Percentiles rank a stretch among this genome's conserved stretches.
Evolutionary conservation across 2,113 vertebrate species (phyloP).

Genomic region (Gobius niger): DNA sequence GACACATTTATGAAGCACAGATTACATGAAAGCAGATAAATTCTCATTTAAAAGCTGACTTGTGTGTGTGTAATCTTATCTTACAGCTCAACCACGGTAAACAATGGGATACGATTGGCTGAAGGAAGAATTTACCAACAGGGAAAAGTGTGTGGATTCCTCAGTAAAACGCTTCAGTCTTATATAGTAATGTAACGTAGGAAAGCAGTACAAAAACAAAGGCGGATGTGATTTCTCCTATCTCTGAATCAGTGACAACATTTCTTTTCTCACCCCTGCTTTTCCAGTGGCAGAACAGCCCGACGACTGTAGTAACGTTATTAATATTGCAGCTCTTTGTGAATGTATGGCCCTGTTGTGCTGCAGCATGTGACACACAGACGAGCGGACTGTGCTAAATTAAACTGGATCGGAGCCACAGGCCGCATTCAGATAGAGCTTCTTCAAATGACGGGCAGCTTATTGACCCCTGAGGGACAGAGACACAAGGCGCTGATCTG

Average conservation of each 20-base stretch:
- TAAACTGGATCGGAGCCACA: constrained; percentile 40
- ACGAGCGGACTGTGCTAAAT: constrained; percentile 40
- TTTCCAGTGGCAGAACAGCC: neutral
- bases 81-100: too few species aligned
- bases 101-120: too few species aligned
- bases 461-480: constrained; percentile 38
- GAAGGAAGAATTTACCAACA: too few species aligned
- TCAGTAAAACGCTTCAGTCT: too few species aligned
- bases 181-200: too few species aligned
- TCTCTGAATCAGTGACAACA: neutral
- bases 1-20: too few species aligned
- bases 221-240: neutral
- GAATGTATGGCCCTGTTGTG: constrained; percentile 21
- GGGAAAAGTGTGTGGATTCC: too few species aligned
- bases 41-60: too few species aligned
- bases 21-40: too few species aligned
- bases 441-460: constrained; percentile 51
- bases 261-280: neutral
- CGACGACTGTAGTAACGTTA: neutral
- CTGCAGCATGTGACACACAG: constrained; percentile 47
- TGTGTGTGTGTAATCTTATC: too few species aligned
- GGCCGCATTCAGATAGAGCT: constrained; percentile 25
- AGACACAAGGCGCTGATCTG: constrained; percentile 13
- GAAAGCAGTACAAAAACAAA: too few species aligned
- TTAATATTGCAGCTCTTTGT: constrained; percentile 9